Evolutionary conservation across 1,140 invertebrate species (phyloP).

Genomic region (Drosophila truncata): DNA sequence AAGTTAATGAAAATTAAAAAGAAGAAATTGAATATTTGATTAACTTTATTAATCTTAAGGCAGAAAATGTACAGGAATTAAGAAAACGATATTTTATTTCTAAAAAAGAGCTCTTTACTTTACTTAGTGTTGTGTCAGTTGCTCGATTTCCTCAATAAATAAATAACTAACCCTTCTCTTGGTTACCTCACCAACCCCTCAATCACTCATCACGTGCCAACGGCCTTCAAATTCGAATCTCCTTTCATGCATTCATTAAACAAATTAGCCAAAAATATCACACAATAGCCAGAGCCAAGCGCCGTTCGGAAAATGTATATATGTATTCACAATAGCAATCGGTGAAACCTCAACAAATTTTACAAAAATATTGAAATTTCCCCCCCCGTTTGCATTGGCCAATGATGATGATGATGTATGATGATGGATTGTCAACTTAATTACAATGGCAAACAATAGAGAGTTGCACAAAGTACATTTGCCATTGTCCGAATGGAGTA

Average conservation of each 20-base stretch:
- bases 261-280: conserved; percentile 63
- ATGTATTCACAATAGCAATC: conserved; percentile 27
- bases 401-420: conserved; percentile 78
- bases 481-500: conserved; percentile 58
- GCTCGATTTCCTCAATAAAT: background rate
- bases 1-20: too few species aligned
- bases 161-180: conserved; percentile 33
- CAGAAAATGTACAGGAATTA: background rate
- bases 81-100: background rate
- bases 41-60: background rate
- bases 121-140: too few species aligned
- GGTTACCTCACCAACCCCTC: background rate
- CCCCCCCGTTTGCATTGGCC: background rate
- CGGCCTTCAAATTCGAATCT: conserved; percentile 34
- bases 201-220: conserved; percentile 53
- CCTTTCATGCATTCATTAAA: conserved; percentile 58
- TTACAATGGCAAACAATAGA: conserved; percentile 76
- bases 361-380: conserved; percentile 22
- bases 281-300: conserved; percentile 23
- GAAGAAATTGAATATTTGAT: background rate
- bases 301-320: conserved; percentile 4
- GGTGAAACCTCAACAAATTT: conserved; percentile 52
- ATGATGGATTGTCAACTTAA: conserved; percentile 83
- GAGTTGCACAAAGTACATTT: conserved; percentile 74
- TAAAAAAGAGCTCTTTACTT: background rate